Conservation (phyloP, 2,888 invertebrate species). For the Apoderus coryli region DNA sequence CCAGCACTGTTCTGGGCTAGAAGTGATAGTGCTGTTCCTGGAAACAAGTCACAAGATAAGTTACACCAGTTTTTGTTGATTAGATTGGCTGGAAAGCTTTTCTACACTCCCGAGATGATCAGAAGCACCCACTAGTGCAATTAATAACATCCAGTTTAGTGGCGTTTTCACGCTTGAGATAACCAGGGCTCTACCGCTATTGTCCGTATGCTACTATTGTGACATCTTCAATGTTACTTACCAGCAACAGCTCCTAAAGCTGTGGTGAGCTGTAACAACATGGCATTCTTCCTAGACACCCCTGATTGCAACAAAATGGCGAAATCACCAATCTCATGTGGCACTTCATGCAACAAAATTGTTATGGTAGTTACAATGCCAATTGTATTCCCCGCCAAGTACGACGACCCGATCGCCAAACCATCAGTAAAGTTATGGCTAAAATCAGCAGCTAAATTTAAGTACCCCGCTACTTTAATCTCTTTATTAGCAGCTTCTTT, state of each 20-base stretch:
- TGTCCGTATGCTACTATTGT: too few relatives aligned
- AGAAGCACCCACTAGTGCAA: too few relatives aligned
- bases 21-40: conserved; percentile 82
- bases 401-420: conserved; percentile 95
- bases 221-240: too few relatives aligned
- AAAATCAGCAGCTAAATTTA: conserved; percentile 96
- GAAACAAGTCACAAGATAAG: too few relatives aligned
- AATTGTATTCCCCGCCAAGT: conserved; percentile 75
- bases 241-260: conserved; percentile 92
- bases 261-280: conserved; percentile 84
- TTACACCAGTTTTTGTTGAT: too few relatives aligned
- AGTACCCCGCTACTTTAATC: conserved; percentile 78
- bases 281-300: conserved; percentile 84
- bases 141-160: too few relatives aligned
- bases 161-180: too few relatives aligned
- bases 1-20: conserved; percentile 61
- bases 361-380: conserved; percentile 88
- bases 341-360: conserved; percentile 94
- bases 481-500: conserved; percentile 36
- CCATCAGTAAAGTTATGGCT: conserved; percentile 99
- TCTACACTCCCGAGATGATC: too few relatives aligned
- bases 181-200: too few relatives aligned
- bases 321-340: conserved; percentile 99
- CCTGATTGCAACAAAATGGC: conserved; percentile 97
- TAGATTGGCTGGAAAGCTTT: too few relatives aligned